Evolutionary conservation across 2,888 invertebrate genomes (phyloP).

Genomic region (Microplitis deprimator): DNA sequence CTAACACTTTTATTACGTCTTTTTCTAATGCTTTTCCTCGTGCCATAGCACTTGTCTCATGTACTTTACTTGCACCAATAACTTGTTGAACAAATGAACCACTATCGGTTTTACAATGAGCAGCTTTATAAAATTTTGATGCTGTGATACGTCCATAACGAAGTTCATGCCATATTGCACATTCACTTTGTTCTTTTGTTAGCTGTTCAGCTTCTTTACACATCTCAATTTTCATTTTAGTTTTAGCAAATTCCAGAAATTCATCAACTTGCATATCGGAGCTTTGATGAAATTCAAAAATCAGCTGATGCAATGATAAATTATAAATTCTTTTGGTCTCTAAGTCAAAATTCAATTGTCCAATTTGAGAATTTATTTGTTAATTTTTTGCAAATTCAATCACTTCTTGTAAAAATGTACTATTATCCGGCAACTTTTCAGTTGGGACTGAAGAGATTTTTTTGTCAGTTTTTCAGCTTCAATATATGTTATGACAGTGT

Average conservation of each 20-base stretch:
- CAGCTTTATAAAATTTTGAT: conserved; percentile 36
- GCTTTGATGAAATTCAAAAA: conserved; percentile 20
- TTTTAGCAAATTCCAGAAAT: conserved; percentile 17
- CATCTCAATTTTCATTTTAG: conserved; percentile 10
- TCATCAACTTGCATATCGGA: not conserved
- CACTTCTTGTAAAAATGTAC: conserved; percentile 39
- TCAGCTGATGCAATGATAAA: conserved; percentile 34
- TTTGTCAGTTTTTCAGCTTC: conserved; percentile 27
- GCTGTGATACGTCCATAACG: conserved; percentile 40
- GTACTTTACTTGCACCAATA: conserved; percentile 35
- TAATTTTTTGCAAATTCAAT: conserved; percentile 32
- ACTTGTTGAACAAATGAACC: conserved; percentile 33
- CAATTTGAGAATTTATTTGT: conserved; percentile 38
- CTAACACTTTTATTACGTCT: conserved; percentile 19
- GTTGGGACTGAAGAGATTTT: conserved; percentile 1
- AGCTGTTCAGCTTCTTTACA: conserved; percentile 25
- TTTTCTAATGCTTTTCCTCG: conserved; percentile 37
- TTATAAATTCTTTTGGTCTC: conserved; percentile 27
- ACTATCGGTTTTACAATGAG: conserved; percentile 37
- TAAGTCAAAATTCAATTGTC: conserved; percentile 34
- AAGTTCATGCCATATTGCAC: conserved; percentile 34
- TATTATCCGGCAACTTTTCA: conserved; percentile 35
- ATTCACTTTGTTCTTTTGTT: conserved; percentile 33
- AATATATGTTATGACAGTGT: conserved; percentile 47
- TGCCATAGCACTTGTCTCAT: conserved; percentile 35